Base-by-base conservation (phyloP, 2,797 vertebrate genomes). In the Cirrhinus molitorella region DNA sequence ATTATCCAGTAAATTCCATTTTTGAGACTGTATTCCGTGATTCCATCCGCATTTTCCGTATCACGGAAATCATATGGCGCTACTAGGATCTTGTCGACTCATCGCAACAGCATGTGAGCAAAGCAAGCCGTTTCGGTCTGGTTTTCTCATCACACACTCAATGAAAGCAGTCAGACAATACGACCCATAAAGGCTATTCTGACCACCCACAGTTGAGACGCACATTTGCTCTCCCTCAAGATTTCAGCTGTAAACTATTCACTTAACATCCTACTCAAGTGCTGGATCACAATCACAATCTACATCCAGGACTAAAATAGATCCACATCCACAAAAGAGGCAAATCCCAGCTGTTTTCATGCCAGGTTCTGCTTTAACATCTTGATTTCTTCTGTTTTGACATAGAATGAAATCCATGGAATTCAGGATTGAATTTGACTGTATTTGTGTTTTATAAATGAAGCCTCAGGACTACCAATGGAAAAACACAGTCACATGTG, bases 401-500 rank as follows among this genome's bases (percentile, higher is more conserved):
- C 8, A 13, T 0, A 17, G 14, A 51, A 75, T 57, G 12, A 57
- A 75, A 75, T 57, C 21, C 21, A 74, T 5, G 3, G 51, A 75
- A 57, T 40, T 40, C 9, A 75, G 34, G 7, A 40, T 23, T 8
- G 17, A 75, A 40, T 37, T 37, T 0, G 21, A 40, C 25, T 47
- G 57, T 14, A 21, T 59, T 37, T 63, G 10, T 13, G 3, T 76
- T 45, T 75, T 25, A 25, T 45, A 70, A 70, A 70, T 6, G 12
- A 75, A 53, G 21, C n/a, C 34, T 43, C 45, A 65, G 68, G 45
- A 16, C 19, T 47, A 31, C 23, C 49, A n/a, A 19, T 61, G 43
- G 28, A 23, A 65, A 40, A 61, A 47, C 5, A 74, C 4, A 17
- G 31, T 74, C 70, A 65, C 86, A 87, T 80, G 83, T 86, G 57